Evolutionary conservation across 2,888 invertebrate species (phyloP).

Genomic region (Eilema sororculum): DNA sequence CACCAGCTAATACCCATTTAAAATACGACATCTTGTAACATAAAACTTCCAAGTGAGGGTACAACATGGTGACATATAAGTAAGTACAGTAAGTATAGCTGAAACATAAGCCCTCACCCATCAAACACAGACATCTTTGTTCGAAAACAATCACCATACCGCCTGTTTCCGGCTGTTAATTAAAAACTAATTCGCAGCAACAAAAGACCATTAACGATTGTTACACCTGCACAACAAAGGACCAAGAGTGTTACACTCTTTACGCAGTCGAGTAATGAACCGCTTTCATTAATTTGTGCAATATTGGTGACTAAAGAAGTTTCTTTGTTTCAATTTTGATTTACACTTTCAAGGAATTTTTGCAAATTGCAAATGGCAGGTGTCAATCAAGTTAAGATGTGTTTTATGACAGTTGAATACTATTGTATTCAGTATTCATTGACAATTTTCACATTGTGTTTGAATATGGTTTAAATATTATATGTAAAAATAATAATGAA

Average conservation of each 20-base stretch:
- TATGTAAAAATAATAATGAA: too few relatives aligned
- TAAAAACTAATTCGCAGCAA: constrained; percentile 79
- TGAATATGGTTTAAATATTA: too few relatives aligned
- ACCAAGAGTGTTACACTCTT: constrained; percentile 28
- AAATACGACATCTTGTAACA: background rate
- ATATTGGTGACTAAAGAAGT: constrained; percentile 19
- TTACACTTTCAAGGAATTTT: background rate
- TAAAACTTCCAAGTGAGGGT: background rate
- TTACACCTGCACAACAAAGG: constrained; percentile 65
- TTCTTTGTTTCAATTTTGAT: constrained; percentile 18
- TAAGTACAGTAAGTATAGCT: background rate
- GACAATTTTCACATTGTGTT: too few relatives aligned
- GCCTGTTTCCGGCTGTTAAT: constrained; percentile 75
- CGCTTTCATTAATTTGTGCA: constrained; percentile 20
- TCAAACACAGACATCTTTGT: constrained; percentile 55
- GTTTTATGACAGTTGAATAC: too few relatives aligned
- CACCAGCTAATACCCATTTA: too few relatives aligned
- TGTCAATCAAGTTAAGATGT: background rate
- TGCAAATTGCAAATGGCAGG: background rate
- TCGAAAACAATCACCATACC: constrained; percentile 58
- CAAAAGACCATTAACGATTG: constrained; percentile 81
- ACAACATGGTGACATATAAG: background rate
- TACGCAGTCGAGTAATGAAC: constrained; percentile 20
- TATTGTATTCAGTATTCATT: too few relatives aligned
- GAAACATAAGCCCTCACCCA: constrained; percentile 5